Conservation (phyloP, 2,888 invertebrate species). For the Hyposoter didymator region DNA sequence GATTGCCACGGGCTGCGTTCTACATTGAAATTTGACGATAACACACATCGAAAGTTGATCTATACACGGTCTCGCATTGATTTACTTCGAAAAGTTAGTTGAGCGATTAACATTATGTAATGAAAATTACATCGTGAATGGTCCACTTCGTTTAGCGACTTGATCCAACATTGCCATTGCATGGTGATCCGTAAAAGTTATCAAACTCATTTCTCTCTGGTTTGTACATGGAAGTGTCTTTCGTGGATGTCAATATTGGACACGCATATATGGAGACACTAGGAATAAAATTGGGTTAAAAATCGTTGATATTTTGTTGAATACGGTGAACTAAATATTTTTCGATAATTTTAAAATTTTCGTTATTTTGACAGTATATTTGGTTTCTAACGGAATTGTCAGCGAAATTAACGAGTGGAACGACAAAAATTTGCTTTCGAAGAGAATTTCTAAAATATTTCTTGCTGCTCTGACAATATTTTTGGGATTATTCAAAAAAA, state of each 20-base stretch:
- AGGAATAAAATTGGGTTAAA: too few relatives aligned
- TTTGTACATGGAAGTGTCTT: background rate
- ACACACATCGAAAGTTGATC: conserved; percentile 21
- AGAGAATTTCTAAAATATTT: too few relatives aligned
- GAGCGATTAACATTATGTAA: background rate
- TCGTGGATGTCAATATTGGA: background rate
- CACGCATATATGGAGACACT: too few relatives aligned
- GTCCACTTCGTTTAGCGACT: background rate
- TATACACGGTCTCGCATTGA: background rate
- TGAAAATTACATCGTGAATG: background rate
- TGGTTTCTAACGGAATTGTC: too few relatives aligned
- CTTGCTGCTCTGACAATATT: too few relatives aligned
- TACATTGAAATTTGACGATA: conserved; percentile 18
- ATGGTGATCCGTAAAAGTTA: background rate
- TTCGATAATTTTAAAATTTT: too few relatives aligned
- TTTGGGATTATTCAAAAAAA: too few relatives aligned
- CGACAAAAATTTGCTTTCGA: too few relatives aligned
- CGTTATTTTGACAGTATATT: too few relatives aligned
- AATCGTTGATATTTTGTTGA: too few relatives aligned
- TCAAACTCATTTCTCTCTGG: background rate
- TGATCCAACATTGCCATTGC: background rate
- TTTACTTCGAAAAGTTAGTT: background rate
- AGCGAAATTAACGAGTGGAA: too few relatives aligned
- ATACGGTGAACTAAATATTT: too few relatives aligned
- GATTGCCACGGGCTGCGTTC: background rate